Base-by-base conservation (phyloP, 2,797 vertebrate genomes). In the Molossus alvarezi region DNA sequence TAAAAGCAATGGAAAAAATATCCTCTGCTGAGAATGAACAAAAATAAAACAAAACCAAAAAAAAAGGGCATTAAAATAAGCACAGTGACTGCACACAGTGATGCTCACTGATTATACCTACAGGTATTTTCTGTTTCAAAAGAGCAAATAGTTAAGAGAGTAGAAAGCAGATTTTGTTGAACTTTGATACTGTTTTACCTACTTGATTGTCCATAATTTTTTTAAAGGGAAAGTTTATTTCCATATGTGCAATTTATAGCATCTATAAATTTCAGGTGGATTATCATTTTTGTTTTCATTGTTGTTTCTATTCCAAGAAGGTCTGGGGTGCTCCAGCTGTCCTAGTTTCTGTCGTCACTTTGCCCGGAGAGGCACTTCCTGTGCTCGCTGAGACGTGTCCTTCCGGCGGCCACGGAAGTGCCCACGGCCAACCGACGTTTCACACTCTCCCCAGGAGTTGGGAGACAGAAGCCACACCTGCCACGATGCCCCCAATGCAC, bases 241-340 rank as follows among this genome's bases (percentile, higher is more conserved):
- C 55, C 14, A 48, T 55, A 45, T 65, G 29, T 81, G n/a, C 83
- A 25, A 60, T 18, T 75, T 72, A 84, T 0, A 86, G 33, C 64
- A 76, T 65, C 94, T 72, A 45, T 17, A 87, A 71, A 76, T 87
- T 95, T 67, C 80, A 80, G 57, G 37, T 53, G 21, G 23, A 57
- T 53, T 58, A 37, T 18, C 82, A 45, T 51, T 87, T 55, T 45
- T 13, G 4, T 71, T 85, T 82, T 55, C 13, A 5, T 4, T 57
- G 41, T 41, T 88, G 77, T 77, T 95, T 73, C 60, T 9, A 72
- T 29, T 71, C 14, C 67, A 91, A 94, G 20, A 76, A 87, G 33
- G 55, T 41, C n/a, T 0, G 8, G 21, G 33, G 3, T 58, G 21
- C 11, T 73, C 69, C 71, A 9, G 11, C 4, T 81, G 21, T 9